Evolutionary conservation across 2,888 invertebrate species (phyloP), one percentile per base, ranked within the genome.

Genomic region (Drosophila borborema): DNA sequence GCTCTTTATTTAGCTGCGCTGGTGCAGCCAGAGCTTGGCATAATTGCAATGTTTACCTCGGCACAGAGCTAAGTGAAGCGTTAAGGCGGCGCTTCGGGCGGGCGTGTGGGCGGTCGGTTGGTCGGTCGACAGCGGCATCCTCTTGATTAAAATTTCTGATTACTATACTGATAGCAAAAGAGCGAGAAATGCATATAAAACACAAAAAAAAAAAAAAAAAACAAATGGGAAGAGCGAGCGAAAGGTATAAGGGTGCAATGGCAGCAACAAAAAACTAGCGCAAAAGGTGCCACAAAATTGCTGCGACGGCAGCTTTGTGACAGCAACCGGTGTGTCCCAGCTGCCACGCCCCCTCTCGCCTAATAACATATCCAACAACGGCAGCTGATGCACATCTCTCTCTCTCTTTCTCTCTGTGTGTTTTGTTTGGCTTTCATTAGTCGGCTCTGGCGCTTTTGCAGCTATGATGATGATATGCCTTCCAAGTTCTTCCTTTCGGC

Each of bases 61-160:
- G 64, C 75, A 73, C 59, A 68, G 81, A 66, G 83, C 72, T 87
- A 85, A 89, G 85, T 85, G 85, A 85, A 89, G 85, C 85, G 85
- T 85, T 85, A 85, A 84, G 89, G 82, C 72, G 69, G 67, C 54
- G 64, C 59, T 56, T 23, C 56, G 41, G 41, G 38, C 56, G 38
- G 38, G 59, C 18, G 18, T 40, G 63, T 45, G 60, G 45, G 45
- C 36, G 23, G 31, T 16, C 51, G 34, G 41, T 28, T 31, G 41
- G 23, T 3, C 34, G 41, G 23, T 10, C 38, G 70, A n/a, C 31
- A 70, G 72, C 46, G 61, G 64, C 67, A 72, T 74, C 63, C 80
- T 81, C 88, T 86, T 86, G 86, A 86, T 86, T 86, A 86, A 86
- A 86, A 86, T 86, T 86, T 86, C 90, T 89, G 86, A 86, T 86